Percentiles rank a stretch among this genome's conserved stretches.
These are phyloP conservation scores for Gambusia yucatana DNA, from an alignment of 2,797 vertebrate species.

Conservation along the genomic window DNA sequence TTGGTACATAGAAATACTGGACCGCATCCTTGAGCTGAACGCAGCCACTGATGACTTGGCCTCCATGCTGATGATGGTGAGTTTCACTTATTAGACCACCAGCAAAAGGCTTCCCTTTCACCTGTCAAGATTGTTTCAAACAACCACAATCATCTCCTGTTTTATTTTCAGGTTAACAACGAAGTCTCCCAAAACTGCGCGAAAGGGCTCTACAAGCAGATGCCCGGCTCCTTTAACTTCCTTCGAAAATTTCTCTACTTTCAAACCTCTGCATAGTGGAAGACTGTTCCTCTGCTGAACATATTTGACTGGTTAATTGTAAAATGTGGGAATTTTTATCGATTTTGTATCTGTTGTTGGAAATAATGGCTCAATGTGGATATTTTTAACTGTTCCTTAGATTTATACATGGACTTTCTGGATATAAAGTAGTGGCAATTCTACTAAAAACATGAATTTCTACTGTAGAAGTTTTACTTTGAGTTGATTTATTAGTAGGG, in stretches of 20 bases:
- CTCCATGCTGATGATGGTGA: slow-evolving; percentile 87
- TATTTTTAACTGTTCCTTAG: neutral
- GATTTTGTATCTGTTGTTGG: slow-evolving; percentile 8
- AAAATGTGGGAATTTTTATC: neutral
- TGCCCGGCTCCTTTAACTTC: slow-evolving; percentile 93
- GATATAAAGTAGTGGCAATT: neutral
- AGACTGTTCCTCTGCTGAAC: slow-evolving; percentile 1
- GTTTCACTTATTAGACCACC: slow-evolving; percentile 20
- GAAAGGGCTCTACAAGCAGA: slow-evolving; percentile 92
- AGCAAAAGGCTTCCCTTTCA: neutral
- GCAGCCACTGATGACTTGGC: slow-evolving; percentile 81
- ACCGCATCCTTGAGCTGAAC: slow-evolving; percentile 81
- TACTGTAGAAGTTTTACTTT: slow-evolving; percentile 14
- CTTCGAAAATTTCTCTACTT: slow-evolving; percentile 93
- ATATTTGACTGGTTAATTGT: neutral
- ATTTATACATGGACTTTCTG: slow-evolving; percentile 13
- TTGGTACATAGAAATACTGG: slow-evolving; percentile 91
- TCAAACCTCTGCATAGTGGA: slow-evolving; percentile 7
- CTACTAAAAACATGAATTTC: neutral
- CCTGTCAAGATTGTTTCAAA: neutral
- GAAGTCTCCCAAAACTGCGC: slow-evolving; percentile 86
- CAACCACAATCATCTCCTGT: neutral
- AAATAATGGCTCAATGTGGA: slow-evolving; percentile 1
- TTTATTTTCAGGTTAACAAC: slow-evolving; percentile 84
- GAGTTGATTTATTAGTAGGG: neutral